Evolutionary conservation across 2,113 vertebrate genomes (phyloP).

Genomic region (Hassar affinis): DNA sequence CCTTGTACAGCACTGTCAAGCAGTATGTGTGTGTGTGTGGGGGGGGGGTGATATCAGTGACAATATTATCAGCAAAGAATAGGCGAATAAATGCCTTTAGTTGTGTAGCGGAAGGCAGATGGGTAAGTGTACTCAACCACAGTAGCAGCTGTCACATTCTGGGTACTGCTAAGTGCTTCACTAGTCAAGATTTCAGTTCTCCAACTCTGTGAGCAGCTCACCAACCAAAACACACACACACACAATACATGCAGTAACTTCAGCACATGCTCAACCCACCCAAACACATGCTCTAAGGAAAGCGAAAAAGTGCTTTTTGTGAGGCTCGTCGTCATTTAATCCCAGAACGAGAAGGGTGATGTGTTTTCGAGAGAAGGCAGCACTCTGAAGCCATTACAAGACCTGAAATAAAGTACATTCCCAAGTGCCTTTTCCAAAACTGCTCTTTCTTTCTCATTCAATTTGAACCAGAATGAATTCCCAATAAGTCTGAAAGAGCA

Average conservation of each 20-base stretch:
- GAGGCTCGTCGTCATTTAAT: conserved; percentile 14
- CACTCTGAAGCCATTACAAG: conserved; percentile 12
- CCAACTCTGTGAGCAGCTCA: conserved; percentile 39
- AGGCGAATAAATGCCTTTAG: conserved; percentile 50
- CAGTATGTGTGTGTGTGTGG: background rate
- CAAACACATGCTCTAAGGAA: conserved; percentile 51
- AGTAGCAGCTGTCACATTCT: conserved; percentile 62
- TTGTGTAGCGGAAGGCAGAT: conserved; percentile 54
- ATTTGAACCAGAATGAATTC: conserved; percentile 36
- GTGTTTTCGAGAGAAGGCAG: background rate
- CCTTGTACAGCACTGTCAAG: background rate
- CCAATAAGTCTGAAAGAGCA: conserved; percentile 1
- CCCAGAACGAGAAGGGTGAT: conserved; percentile 9
- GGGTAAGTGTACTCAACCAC: conserved; percentile 55
- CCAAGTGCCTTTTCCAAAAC: conserved; percentile 38
- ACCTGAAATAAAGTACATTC: conserved; percentile 28
- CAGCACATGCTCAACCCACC: conserved; percentile 41
- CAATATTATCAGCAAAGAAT: conserved; percentile 44
- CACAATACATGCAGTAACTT: conserved; percentile 31
- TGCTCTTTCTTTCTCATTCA: conserved; percentile 34
- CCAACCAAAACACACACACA: conserved; percentile 35
- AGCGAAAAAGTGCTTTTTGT: conserved; percentile 1
- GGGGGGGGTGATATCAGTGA: background rate
- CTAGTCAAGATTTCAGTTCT: conserved; percentile 57
- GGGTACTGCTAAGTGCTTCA: conserved; percentile 58